Evolutionary conservation across 53 echinoderm and acorn worm genomes (phyloP), one percentile per base, ranked within the genome.

Genomic region (Antedon mediterranea): DNA sequence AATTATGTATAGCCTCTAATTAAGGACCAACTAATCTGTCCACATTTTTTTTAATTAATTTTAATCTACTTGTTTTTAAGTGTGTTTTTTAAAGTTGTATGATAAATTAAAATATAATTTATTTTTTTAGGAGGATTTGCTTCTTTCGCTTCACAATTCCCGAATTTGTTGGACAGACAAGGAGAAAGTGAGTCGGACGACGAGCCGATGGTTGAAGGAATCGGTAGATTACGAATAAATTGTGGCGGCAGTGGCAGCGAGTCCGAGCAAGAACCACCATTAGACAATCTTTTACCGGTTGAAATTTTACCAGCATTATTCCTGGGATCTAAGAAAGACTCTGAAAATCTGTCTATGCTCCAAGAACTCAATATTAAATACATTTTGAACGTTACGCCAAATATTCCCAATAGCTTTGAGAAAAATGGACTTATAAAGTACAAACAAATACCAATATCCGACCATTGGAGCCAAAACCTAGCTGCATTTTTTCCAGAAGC

Each of bases 381-480:
- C 31, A 84, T 95, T 43, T 85, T 95, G 78, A 95, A 95, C 33
- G 95, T 95, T 70, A 95, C 95, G 31, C 95, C 95, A 74, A 92
- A 92, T 84, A 95, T 95, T 84, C 95, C 95, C 23, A 95, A 95
- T 82, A 89, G 85, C 79, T 92, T 95, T 85, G 95, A 89, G 81
- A 85, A 84, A 75, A 83, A 92, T 73, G 95, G 95, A 31, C 71
- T 91, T 43, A 33, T 76, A 32, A 95, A 87, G 74, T 95, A 95
- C 79, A 87, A 92, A 84, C 89, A 95, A 85, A 95, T 95, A 18
- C 91, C 95, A 33, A 86, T 95, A 42, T 75, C 85, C 34, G 95
- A 95, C 42, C 91, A 85, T 75, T 95, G 95, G 95, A 95, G 92
- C 77, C 95, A 95, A 80, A 95, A 95, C 57, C 86, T 95, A 43